Base-by-base conservation (phyloP, 1,140 invertebrate species). In the Drosophila auraria region DNA sequence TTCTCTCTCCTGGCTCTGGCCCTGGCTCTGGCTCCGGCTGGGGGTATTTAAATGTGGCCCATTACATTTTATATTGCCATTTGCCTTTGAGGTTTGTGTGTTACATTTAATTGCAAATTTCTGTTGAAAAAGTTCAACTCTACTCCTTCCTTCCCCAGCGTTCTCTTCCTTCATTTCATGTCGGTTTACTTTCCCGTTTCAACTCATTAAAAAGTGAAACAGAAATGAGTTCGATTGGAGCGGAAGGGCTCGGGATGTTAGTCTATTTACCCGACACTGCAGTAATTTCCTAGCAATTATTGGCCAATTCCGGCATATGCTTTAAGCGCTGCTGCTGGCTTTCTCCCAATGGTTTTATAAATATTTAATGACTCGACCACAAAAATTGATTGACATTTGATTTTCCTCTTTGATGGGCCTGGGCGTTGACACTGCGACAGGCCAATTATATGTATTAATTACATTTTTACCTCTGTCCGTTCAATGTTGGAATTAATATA, bases 81-180 rank as follows among this genome's bases (percentile, higher is more conserved):
- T 90, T 86, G 86, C 78, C 84, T 90, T 89, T 84, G 82, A 89
- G 86, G 82, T 90, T 89, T 70, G 63, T 76, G 68, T 79, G 78
- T 86, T 45, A 58, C 82, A 66, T 90, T 86, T 89, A 86, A 90
- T 89, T 90, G 78, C 66, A 72, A 82, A 82, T 79, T 78, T 81
- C 70, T 84, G 74, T 86, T 73, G 54, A 64, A 81, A 87, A 78
- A 72, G 73, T 75, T 75, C 15, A 49, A 44, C 51, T 45, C 47
- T 2, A 47, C 47, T 33, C 44, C 47, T n/a, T 44, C 9, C 30
- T 40, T 58, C 8, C 30, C 8, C 33, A 25, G 11, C 25, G 51
- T n/a, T 44, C 42, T 60, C 20, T 60, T 65, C 36, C 53, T 63
- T 71, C 60, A 54, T 45, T 45, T 59, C 58, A 33, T 60, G 65